phyloP scores from a whole-genome alignment of 2,797 vertebrate genomes.

The Microctenopoma steveboyesi region DNA sequence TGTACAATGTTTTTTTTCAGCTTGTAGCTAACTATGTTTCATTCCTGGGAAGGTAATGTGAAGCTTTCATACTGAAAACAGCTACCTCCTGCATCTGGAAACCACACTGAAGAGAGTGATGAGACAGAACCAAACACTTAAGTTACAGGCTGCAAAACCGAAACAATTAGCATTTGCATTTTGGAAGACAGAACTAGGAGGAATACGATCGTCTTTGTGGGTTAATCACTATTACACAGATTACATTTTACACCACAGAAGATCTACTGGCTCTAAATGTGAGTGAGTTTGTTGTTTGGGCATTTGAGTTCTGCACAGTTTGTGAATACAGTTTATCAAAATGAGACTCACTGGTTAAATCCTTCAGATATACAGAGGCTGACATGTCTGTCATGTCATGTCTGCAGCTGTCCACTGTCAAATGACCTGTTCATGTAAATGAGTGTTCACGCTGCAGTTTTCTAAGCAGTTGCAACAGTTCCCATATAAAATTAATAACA shows the following conservation, averaged over 20 bases:
- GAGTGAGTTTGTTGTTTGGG: too few species aligned
- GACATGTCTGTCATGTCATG: background rate
- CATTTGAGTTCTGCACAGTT: too few species aligned
- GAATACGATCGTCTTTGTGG: too few species aligned
- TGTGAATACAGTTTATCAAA: too few species aligned
- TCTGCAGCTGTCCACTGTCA: constrained; percentile 20
- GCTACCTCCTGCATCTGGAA: background rate
- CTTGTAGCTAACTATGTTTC: background rate
- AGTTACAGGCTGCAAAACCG: too few species aligned
- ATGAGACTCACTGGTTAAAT: background rate
- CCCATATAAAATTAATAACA: constrained; percentile 68
- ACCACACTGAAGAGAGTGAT: background rate
- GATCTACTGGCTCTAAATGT: too few species aligned
- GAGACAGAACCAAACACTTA: background rate
- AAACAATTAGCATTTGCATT: too few species aligned
- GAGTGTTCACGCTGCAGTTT: constrained; percentile 31
- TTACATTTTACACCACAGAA: too few species aligned
- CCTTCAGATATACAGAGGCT: background rate
- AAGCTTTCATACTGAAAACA: background rate
- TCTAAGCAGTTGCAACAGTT: constrained; percentile 31
- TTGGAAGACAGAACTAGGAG: background rate
- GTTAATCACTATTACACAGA: too few species aligned
- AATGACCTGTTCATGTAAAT: constrained; percentile 40
- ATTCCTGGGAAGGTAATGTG: background rate
- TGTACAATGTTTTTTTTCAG: background rate